Base-by-base conservation (phyloP, 2,888 invertebrate species). In the Marasmarcha lunaedactyla region DNA sequence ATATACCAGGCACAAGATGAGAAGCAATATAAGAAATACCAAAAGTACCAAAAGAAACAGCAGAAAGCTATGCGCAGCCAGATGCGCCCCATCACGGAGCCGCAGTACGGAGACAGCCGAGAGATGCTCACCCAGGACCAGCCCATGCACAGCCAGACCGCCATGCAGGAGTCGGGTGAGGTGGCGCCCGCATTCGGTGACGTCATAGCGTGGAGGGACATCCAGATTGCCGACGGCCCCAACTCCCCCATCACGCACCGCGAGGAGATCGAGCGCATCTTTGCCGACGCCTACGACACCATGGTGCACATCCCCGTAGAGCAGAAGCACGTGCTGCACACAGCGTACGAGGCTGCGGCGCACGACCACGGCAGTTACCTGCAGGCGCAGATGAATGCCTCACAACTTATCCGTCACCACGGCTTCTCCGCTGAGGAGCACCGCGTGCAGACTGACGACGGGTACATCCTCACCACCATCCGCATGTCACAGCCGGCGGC, bases 391-490 rank as follows among this genome's bases (percentile, higher is more conserved):
- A 50, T 67, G 13, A 71, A 69, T 47, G 67, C 72, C 26, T 66
- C 70, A 10, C 54, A 78, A 40, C 53, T 81, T 14, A 59, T 76
- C 36, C 60, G 62, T 52, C 71, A 71, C 46, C 45, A 77, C 50
- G 47, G 68, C 4, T 79, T 77, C 52, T 48, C 55, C 2, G 65
- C 70, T 1, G 79, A 83, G 42, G 68, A 73, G 46, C 67, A 79
- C 59, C 60, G 49, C 6, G 55, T 79, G 37, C 63, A 57, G 42
- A 83, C 81, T 12, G 71, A 74, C 37, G 84, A 84, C 37, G 83
- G 83, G 36, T 83, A 83, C 59, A 45, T 53, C 33, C 66, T 83
- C n/a, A 77, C 71, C 4, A 41, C 83, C 43, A 68, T 79, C 65
- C 72, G 71, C 42, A 76, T 84, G 42, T 63, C 61, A n/a, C 54